Percentiles rank a stretch among this genome's conserved stretches.
Evolutionary conservation across 2,888 invertebrate genomes (phyloP).

Genomic region (Parnassius orleans): DNA sequence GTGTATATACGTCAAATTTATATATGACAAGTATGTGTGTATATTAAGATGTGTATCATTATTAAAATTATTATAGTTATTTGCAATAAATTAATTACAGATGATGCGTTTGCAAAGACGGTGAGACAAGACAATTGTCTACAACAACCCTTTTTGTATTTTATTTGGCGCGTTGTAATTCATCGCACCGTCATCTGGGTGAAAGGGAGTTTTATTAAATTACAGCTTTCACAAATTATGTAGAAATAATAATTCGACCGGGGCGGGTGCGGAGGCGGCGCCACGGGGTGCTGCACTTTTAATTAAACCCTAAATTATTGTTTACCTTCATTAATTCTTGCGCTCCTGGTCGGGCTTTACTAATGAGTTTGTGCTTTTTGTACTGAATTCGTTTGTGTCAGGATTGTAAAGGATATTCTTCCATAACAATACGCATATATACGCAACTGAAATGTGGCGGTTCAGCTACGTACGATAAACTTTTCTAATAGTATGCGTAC

Average conservation of each 20-base stretch:
- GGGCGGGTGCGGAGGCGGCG: constrained; percentile 52
- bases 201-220: constrained; percentile 69
- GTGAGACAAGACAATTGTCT: constrained; percentile 8
- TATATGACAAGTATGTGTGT: too few species aligned
- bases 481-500: neutral
- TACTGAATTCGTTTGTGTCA: constrained; percentile 48
- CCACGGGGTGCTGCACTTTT: constrained; percentile 75
- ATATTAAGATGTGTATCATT: too few species aligned
- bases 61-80: too few species aligned
- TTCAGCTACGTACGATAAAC: neutral
- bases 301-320: constrained; percentile 81
- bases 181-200: constrained; percentile 36
- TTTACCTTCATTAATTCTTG: constrained; percentile 79
- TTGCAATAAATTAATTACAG: too few species aligned
- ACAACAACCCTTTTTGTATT: constrained; percentile 27
- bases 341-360: constrained; percentile 70
- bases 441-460: neutral
- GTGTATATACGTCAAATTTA: too few species aligned
- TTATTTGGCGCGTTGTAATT: constrained; percentile 39
- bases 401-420: constrained; percentile 14
- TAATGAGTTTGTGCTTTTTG: constrained; percentile 79
- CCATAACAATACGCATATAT: neutral
- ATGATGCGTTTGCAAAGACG: neutral
- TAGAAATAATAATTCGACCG: constrained; percentile 67
- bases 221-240: constrained; percentile 77